Percentiles rank a stretch among this genome's conserved stretches.
Conservation (phyloP, 2,797 vertebrate species). For the Acanthurus lineatus region DNA sequence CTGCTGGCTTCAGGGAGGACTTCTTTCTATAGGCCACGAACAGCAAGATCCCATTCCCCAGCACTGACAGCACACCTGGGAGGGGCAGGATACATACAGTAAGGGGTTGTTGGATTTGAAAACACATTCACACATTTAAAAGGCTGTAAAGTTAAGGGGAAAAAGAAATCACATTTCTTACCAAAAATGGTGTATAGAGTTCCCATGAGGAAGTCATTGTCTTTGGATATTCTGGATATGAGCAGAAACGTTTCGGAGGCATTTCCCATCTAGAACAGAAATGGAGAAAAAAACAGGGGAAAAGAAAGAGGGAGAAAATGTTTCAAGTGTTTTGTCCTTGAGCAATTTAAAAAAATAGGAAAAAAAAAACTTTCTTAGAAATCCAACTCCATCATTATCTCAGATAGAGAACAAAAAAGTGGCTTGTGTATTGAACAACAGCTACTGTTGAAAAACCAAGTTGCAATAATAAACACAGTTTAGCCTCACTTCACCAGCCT, state of each 20-base stretch:
- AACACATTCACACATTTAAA: background rate
- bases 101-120: background rate
- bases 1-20: slow-evolving; percentile 89
- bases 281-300: slow-evolving; percentile 14
- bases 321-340: background rate
- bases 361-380: background rate
- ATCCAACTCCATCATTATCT: background rate
- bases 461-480: background rate
- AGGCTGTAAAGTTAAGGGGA: background rate
- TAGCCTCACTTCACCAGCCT: background rate
- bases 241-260: slow-evolving; percentile 83
- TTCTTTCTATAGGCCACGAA: slow-evolving; percentile 90
- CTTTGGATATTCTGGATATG: slow-evolving; percentile 87
- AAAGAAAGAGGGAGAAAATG: background rate
- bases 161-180: slow-evolving; percentile 67
- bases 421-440: background rate
- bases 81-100: background rate
- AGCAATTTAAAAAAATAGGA: slow-evolving; percentile 6
- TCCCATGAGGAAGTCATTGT: slow-evolving; percentile 89
- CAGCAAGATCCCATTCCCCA: slow-evolving; percentile 88
- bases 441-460: background rate
- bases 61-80: slow-evolving; percentile 84
- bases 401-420: background rate
- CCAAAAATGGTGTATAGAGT: slow-evolving; percentile 87
- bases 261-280: slow-evolving; percentile 89